Conservation (phyloP, 2,797 vertebrate species). For the Ceryle rudis region DNA sequence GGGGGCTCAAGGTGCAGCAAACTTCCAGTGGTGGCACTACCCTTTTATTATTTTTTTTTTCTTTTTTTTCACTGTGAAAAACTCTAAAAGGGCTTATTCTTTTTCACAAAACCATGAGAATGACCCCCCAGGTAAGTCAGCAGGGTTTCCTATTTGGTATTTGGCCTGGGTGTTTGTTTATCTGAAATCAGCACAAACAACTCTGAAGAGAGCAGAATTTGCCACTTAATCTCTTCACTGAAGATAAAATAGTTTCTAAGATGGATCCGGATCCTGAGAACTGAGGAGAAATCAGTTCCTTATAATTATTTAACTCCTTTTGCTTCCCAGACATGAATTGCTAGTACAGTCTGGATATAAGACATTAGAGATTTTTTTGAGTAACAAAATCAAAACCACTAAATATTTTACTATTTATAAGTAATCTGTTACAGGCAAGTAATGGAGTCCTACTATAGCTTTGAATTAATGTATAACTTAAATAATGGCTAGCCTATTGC, state of each 20-base stretch:
- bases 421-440: slow-evolving; percentile 76
- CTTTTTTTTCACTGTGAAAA: background rate
- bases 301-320: background rate
- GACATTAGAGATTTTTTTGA: background rate
- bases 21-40: background rate
- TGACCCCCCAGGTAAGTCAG: background rate
- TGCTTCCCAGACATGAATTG: slow-evolving; percentile 26
- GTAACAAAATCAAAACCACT: slow-evolving; percentile 50
- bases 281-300: background rate
- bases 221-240: background rate
- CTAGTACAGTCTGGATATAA: slow-evolving; percentile 48
- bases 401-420: slow-evolving; percentile 80
- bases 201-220: background rate
- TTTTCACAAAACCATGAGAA: background rate
- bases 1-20: background rate
- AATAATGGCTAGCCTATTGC: slow-evolving; percentile 43
- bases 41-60: too few relatives aligned
- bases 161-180: background rate
- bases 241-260: background rate
- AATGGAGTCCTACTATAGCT: slow-evolving; percentile 67
- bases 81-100: background rate
- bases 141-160: background rate
- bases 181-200: background rate
- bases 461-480: slow-evolving; percentile 82
- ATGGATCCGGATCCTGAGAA: background rate